Evolutionary conservation across 2,113 vertebrate species (phyloP), one percentile per base, ranked within the genome.

Genomic region (Saiga tatarica): DNA sequence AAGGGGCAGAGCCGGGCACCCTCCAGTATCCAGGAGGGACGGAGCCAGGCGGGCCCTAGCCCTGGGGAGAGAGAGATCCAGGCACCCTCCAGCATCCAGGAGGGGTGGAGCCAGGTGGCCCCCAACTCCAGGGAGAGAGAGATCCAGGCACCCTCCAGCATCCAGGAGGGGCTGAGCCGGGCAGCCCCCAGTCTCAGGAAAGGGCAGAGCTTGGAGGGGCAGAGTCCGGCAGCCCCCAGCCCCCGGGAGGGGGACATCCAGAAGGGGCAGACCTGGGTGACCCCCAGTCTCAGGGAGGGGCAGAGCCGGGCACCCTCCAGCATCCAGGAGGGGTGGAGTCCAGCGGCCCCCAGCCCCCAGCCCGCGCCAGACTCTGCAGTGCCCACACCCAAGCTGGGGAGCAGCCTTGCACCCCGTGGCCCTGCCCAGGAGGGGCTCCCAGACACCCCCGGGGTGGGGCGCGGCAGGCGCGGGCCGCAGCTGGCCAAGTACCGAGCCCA

Each of bases 401-500:
- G 98, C 89, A 98, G 98, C 89, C 97, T 71, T 82, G 52, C 0
- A 0, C 60, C 95, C 28, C 86, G 82, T 0, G 45, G 86, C 92
- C 94, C 85, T 26, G 87, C 42, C 42, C 86, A 94, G 42, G 87
- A 67, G 50, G 97, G 33, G 47, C 45, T 45, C 60, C 87, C 97
- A 67, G 81, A 64, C 7, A 25, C 5, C 33, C 17, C 55, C 1
- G 15, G 13, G 93, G 96, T 76, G 62, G 89, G 64, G 36, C 83
- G 92, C 2, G n/a, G 47, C 78, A 52, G 33, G 14, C 0, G 0
- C 3, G 52, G 93, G 62, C 92, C 11, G 0, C 82, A 95, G 1
- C 97, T 96, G 39, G 97, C 99, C 74, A 99, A 99, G 98, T 99
- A 99, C 95, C 99, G 95, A 93, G 99, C 99, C 21, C 98, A 99